Evolutionary conservation across 2,888 invertebrate genomes (phyloP).

Genomic region (Acanthoscelides obtectus): DNA sequence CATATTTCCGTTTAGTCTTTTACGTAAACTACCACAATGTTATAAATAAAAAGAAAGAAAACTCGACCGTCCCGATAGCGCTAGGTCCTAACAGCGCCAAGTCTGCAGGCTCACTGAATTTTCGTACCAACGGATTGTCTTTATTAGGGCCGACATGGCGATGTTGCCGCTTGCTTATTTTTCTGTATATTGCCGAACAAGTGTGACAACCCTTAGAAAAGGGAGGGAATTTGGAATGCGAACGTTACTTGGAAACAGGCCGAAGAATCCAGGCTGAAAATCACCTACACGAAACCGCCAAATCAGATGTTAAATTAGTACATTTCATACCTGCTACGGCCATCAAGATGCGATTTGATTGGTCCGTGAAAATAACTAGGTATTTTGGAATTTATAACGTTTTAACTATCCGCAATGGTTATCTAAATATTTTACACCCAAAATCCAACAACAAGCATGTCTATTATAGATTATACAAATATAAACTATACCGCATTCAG

Average conservation of each 20-base stretch:
- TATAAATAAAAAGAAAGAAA: conserved; percentile 13
- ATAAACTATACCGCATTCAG: too few relatives aligned
- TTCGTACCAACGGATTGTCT: conserved; percentile 19
- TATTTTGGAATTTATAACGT: too few relatives aligned
- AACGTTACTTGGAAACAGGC: background rate
- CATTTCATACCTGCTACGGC: too few relatives aligned
- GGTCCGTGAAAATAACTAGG: too few relatives aligned
- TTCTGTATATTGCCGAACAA: background rate
- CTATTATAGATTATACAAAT: too few relatives aligned
- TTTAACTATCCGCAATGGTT: too few relatives aligned
- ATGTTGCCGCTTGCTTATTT: background rate
- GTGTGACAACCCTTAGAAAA: background rate
- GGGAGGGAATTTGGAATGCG: background rate
- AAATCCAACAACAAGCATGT: too few relatives aligned
- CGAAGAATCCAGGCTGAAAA: background rate
- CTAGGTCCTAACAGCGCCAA: conserved; percentile 2
- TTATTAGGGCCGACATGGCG: background rate
- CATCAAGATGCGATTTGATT: too few relatives aligned
- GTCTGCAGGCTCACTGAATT: conserved; percentile 19
- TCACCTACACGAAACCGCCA: background rate
- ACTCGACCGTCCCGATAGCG: background rate
- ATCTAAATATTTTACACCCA: too few relatives aligned
- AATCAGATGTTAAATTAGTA: too few relatives aligned
- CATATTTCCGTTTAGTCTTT: conserved; percentile 24
- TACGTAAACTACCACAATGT: conserved; percentile 14